phyloP scores from a whole-genome alignment of 1,140 invertebrate genomes.

The Pinna nobilis region DNA sequence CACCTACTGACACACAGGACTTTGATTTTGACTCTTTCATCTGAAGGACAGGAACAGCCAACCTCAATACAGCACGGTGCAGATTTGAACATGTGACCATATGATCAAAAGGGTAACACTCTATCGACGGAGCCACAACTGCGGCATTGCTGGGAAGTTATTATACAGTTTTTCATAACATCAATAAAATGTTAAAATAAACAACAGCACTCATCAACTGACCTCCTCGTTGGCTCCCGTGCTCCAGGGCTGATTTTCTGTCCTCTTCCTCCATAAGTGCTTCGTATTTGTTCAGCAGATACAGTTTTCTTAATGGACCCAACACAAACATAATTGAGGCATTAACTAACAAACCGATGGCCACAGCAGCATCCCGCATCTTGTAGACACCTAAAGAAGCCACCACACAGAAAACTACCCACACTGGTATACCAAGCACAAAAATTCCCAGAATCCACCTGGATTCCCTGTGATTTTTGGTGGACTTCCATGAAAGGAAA shows the following conservation, averaged over 20 bases:
- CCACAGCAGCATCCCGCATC: slow-evolving; percentile 70
- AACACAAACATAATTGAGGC: slow-evolving; percentile 70
- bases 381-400: slow-evolving; percentile 68
- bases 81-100: too few relatives aligned
- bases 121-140: neutral
- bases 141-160: neutral
- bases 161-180: neutral
- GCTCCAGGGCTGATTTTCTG: slow-evolving; percentile 30
- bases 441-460: slow-evolving; percentile 75
- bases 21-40: too few relatives aligned
- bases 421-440: slow-evolving; percentile 69
- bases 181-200: neutral
- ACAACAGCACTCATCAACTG: neutral
- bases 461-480: slow-evolving; percentile 53
- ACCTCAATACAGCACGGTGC: too few relatives aligned
- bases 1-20: too few relatives aligned
- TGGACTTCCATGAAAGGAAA: slow-evolving; percentile 68
- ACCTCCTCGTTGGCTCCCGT: slow-evolving; percentile 41
- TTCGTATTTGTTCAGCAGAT: slow-evolving; percentile 69
- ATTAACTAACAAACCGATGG: slow-evolving; percentile 71
- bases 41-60: too few relatives aligned
- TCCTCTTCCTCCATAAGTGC: slow-evolving; percentile 58
- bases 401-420: slow-evolving; percentile 75
- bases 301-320: slow-evolving; percentile 73
- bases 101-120: neutral